Evolutionary conservation across 1,140 invertebrate genomes (phyloP).

Genomic region (Orius laevigatus): DNA sequence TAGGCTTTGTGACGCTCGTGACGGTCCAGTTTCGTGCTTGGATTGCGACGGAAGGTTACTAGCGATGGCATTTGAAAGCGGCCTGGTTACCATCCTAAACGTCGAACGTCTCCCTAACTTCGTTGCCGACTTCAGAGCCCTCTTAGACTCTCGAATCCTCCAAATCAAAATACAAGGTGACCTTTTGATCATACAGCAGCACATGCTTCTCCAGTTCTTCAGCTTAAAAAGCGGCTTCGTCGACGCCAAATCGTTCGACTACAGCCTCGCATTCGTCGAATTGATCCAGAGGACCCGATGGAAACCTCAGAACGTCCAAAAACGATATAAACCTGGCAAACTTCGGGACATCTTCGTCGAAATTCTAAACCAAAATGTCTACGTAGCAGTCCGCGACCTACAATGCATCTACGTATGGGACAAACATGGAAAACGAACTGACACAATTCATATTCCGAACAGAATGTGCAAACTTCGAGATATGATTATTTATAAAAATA

Average conservation of each 20-base stretch:
- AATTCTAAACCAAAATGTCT: constrained; percentile 19
- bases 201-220: constrained; percentile 13
- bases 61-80: constrained; percentile 4
- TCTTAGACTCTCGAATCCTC: not conserved
- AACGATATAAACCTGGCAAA: constrained; percentile 3
- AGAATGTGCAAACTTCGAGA: constrained; percentile 11
- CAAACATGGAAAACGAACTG: constrained; percentile 2
- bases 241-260: constrained; percentile 14
- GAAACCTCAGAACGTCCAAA: not conserved
- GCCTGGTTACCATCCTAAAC: constrained; percentile 5
- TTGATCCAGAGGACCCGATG: not conserved
- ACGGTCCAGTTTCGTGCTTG: not conserved
- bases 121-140: not conserved
- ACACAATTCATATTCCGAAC: constrained; percentile 13
- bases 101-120: constrained; percentile 5
- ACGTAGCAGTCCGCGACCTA: constrained; percentile 8
- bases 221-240: constrained; percentile 1
- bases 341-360: constrained; percentile 5
- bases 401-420: constrained; percentile 19
- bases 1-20: not conserved
- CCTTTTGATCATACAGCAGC: constrained; percentile 6
- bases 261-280: constrained; percentile 4
- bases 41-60: not conserved
- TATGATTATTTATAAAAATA: constrained; percentile 4
- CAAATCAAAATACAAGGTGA: not conserved